Evolutionary conservation across 37 sponge, comb jelly and placozoan species (phyloP).

Genomic region (Eunapius fragilis): DNA sequence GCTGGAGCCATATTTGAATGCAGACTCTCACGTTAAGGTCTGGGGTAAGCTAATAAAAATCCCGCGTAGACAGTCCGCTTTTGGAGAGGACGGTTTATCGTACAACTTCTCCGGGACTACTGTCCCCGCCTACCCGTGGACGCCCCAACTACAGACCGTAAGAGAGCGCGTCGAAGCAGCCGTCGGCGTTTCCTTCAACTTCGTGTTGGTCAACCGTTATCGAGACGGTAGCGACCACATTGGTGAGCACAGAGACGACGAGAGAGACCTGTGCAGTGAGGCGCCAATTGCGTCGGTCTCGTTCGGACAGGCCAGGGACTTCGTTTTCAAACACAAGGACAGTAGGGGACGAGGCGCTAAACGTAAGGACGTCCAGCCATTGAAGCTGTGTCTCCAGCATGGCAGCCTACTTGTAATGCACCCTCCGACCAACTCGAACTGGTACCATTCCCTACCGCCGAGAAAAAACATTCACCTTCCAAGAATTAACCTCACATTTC

Average conservation of each 20-base stretch:
- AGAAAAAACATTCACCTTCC: slow-evolving; percentile 41
- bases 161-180: slow-evolving; percentile 19
- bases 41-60: slow-evolving; percentile 47
- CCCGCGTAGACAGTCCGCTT: slow-evolving; percentile 73
- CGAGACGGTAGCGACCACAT: slow-evolving; percentile 69
- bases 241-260: slow-evolving; percentile 77
- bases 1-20: slow-evolving; percentile 29
- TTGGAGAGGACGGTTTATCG: slow-evolving; percentile 61
- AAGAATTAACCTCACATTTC: slow-evolving; percentile 75
- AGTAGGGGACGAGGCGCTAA: slow-evolving; percentile 37
- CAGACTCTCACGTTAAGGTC: slow-evolving; percentile 40
- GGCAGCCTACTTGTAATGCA: slow-evolving; percentile 77
- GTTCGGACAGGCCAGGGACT: slow-evolving; percentile 72
- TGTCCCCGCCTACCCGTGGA: slow-evolving; percentile 63
- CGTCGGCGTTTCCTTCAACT: slow-evolving; percentile 52
- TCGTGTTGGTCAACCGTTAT: slow-evolving; percentile 79
- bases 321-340: slow-evolving; percentile 70
- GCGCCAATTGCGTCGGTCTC: slow-evolving; percentile 71
- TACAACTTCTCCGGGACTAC: slow-evolving; percentile 69
- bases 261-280: slow-evolving; percentile 38
- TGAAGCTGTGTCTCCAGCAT: slow-evolving; percentile 47
- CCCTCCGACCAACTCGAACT: slow-evolving; percentile 62
- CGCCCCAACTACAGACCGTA: slow-evolving; percentile 21
- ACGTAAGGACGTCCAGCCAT: slow-evolving; percentile 42
- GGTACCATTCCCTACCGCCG: slow-evolving; percentile 77